phyloP scores from a whole-genome alignment of 1,140 invertebrate genomes.

The Drosophila nikananu region DNA sequence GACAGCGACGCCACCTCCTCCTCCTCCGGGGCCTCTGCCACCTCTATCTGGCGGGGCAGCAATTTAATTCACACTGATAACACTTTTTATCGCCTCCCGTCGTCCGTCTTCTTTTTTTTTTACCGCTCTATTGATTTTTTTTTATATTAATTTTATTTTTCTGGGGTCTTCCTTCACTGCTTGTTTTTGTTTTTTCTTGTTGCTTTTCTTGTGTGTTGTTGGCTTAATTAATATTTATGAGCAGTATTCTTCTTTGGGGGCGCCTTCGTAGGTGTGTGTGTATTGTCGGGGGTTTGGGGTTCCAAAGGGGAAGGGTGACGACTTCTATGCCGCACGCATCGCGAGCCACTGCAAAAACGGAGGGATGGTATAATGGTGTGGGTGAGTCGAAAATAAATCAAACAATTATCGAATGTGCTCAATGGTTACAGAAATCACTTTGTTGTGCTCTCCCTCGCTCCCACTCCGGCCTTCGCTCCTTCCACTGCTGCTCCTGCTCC shows the following conservation, averaged over 20 bases:
- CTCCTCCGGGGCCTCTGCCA: neutral
- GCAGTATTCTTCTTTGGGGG: slow-evolving; percentile 63
- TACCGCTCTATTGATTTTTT: slow-evolving; percentile 66
- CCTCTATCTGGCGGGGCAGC: slow-evolving; percentile 39
- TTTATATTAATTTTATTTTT: slow-evolving; percentile 49
- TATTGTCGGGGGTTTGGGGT: slow-evolving; percentile 52
- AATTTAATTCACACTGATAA: slow-evolving; percentile 73
- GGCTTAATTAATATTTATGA: slow-evolving; percentile 77
- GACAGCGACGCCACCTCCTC: slow-evolving; percentile 25
- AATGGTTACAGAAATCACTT: slow-evolving; percentile 41
- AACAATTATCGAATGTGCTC: slow-evolving; percentile 28
- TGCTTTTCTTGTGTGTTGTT: slow-evolving; percentile 19
- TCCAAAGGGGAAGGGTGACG: slow-evolving; percentile 49
- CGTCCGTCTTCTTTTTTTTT: neutral
- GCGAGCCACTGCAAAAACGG: slow-evolving; percentile 55
- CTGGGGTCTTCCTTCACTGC: slow-evolving; percentile 19
- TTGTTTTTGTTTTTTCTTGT: slow-evolving; percentile 18
- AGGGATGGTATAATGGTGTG: slow-evolving; percentile 22
- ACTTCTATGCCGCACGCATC: slow-evolving; percentile 78
- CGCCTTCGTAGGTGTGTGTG: slow-evolving; percentile 50
- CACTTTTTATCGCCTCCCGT: slow-evolving; percentile 71
- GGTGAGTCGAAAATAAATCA: slow-evolving; percentile 28
- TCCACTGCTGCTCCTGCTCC: slow-evolving; percentile 28
- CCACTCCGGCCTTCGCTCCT: slow-evolving; percentile 15
- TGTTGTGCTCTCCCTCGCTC: slow-evolving; percentile 47